These are phyloP conservation scores for Glomeris maerens DNA, from an alignment of 1,140 invertebrate species.

Conservation along the genomic window DNA sequence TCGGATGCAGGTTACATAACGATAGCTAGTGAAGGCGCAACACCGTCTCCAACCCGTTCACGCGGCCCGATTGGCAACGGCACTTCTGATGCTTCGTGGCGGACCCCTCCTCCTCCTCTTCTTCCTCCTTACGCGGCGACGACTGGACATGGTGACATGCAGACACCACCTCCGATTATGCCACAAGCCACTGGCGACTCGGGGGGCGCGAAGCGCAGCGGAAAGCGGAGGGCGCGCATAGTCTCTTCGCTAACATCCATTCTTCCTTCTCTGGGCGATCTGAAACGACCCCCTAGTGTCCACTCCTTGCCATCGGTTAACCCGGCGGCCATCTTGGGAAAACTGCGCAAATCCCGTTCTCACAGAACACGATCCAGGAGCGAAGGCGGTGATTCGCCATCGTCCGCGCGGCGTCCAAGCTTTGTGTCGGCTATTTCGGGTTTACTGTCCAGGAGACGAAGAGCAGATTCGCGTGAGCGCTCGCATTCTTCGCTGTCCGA, in stretches of 20 bases:
- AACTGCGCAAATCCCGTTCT: background rate
- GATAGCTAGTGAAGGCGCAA: slow-evolving; percentile 11
- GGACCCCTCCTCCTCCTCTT: too few relatives aligned
- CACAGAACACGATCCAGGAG: slow-evolving; percentile 3
- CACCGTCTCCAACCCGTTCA: slow-evolving; percentile 16
- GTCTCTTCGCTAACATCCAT: slow-evolving; percentile 7
- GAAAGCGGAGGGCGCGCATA: background rate
- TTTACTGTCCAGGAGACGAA: background rate
- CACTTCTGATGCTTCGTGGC: too few relatives aligned
- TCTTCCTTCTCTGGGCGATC: slow-evolving; percentile 5
- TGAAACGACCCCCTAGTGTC: background rate
- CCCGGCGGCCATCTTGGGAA: background rate
- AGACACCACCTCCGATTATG: background rate
- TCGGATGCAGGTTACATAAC: slow-evolving; percentile 2
- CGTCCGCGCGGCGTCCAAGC: slow-evolving; percentile 14
- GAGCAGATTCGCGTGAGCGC: background rate
- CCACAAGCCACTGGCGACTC: background rate
- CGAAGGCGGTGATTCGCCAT: background rate
- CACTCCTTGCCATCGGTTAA: slow-evolving; percentile 6
- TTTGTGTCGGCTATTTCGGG: slow-evolving; percentile 16
- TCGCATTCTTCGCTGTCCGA: background rate
- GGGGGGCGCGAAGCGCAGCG: background rate
- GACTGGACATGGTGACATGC: background rate
- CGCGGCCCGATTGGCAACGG: background rate
- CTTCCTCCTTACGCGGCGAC: too few relatives aligned